Evolutionary conservation across 2,113 vertebrate genomes (phyloP).

Genomic region (Cottus gobio): DNA sequence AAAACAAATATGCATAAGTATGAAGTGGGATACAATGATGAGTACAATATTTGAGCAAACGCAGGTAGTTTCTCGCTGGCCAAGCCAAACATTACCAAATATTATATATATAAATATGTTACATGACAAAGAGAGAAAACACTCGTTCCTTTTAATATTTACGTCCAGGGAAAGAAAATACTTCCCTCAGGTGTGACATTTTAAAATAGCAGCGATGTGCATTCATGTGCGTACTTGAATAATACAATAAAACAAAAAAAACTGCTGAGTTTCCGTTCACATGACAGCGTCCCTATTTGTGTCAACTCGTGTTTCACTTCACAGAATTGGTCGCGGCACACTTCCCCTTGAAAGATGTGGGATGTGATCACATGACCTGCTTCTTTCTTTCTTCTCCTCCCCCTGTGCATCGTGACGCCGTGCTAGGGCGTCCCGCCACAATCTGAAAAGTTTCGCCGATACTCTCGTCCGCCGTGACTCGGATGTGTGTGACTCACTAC

Average conservation of each 20-base stretch:
- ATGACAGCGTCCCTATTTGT: neutral
- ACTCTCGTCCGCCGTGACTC: neutral
- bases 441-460: neutral
- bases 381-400: neutral
- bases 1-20: neutral
- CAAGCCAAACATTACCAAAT: neutral
- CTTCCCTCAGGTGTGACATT: neutral
- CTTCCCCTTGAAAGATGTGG: constrained; percentile 61
- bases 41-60: neutral
- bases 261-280: neutral
- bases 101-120: too few relatives aligned
- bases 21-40: neutral
- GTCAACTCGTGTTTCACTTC: constrained; percentile 35
- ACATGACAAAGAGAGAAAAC: neutral
- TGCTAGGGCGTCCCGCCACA: neutral
- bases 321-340: constrained; percentile 9
- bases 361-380: constrained; percentile 45
- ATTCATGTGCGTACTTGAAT: neutral
- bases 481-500: too few relatives aligned
- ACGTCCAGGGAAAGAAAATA: constrained; percentile 24
- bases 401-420: too few relatives aligned
- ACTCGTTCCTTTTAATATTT: neutral
- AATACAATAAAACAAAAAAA: neutral
- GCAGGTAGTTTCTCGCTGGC: neutral
- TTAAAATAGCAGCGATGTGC: neutral